Evolutionary conservation across 2,113 vertebrate species (phyloP), one percentile per base, ranked within the genome.

Genomic region (Solea senegalensis): DNA sequence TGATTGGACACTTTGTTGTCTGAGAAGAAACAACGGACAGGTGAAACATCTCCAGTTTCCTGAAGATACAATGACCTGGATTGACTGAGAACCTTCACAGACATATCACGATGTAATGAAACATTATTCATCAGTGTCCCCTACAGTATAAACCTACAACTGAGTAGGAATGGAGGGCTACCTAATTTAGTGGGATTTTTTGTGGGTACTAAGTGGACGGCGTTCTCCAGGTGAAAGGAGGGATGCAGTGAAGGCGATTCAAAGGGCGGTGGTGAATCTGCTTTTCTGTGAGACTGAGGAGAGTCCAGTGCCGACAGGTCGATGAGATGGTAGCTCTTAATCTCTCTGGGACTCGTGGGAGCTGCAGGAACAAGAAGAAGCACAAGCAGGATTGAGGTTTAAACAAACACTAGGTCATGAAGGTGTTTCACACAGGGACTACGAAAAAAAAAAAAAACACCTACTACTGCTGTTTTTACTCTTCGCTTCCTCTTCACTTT

Each of bases 281-380:
- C 26, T 63, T 71, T 85, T 50, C 82, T 85, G 39, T 1, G n/a
- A 0, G 27, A 53, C 60, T 69, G 74, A 0, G 82, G 82, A 8
- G 75, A 79, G 75, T 94, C 94, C 75, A 92, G 69, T 0, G 92
- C 93, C 0, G 94, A 94, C 65, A 98, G 88, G 84, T 97, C 95
- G 1, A 98, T 95, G 61, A 98, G 90, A 1, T 94, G 89, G 58
- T 95, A 95, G 76, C 88, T 95, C 82, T 89, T 95, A 9, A 78
- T 71, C 52, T 84, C 85, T 16, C 77, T 68, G 0, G 84, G 72
- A 64, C 91, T 87, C 34, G 7, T 55, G 8, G 85, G 57, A 0
- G 21, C 95, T 95, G 82, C 12, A 70, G 79, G 13, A 65, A 82
- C 0, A 48, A 65, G 10, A 78, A 8, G 13, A 53, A 63, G 56